phyloP scores from a whole-genome alignment of 2,797 vertebrate genomes.

The Thripadectes ignobilis region DNA sequence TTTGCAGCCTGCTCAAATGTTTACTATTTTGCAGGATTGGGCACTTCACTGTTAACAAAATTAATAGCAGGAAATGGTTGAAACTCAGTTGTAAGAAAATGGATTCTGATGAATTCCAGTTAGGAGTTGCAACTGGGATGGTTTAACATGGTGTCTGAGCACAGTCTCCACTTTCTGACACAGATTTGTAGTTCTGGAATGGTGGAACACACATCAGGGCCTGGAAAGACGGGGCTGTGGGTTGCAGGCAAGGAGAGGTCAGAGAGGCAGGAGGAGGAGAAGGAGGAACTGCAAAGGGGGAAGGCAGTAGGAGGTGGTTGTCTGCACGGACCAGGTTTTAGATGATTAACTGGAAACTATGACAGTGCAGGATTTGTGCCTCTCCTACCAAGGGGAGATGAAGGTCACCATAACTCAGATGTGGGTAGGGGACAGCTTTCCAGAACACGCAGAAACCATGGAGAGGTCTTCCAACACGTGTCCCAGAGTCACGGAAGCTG shows the following conservation, averaged over 20 bases:
- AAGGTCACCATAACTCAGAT: background rate
- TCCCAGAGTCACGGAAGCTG: rapidly evolving
- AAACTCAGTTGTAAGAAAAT: background rate
- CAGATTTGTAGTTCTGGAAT: background rate
- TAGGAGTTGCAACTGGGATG: background rate
- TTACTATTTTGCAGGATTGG: background rate
- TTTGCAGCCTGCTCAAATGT: background rate
- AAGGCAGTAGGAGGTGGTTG: background rate
- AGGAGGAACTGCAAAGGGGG: background rate
- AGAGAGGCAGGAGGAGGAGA: background rate
- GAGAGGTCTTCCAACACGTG: background rate
- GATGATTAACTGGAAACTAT: background rate
- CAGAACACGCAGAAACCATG: background rate
- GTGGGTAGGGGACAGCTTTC: background rate
- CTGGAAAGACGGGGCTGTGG: background rate
- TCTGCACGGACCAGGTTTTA: background rate
- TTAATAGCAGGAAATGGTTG: background rate
- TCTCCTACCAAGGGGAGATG: background rate
- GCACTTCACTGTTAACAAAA: background rate
- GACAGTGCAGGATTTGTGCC: background rate
- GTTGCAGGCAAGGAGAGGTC: background rate
- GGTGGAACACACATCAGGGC: background rate
- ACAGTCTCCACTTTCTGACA: background rate
- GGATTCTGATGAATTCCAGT: background rate
- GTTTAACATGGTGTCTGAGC: background rate